A percentile compares a stretch with the other conserved stretches of the same genome.
These are phyloP conservation scores for Dicaeum eximium DNA, from an alignment of 2,113 vertebrate genomes.

Conservation along the genomic window DNA sequence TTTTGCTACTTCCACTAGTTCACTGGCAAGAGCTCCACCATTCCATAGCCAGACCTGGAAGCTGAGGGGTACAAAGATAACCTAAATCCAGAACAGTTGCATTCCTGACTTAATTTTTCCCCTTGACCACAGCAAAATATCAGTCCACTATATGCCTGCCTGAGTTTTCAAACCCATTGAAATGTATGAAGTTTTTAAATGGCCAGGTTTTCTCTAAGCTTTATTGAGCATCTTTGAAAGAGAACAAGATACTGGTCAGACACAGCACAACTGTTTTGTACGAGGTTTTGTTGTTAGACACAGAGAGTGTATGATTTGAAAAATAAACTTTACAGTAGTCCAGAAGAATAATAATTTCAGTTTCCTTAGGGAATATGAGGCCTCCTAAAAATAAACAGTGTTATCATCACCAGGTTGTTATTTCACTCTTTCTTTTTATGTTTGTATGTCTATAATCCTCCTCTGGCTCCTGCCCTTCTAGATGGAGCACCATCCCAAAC, in stretches of 20 bases:
- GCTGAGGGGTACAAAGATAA: background rate
- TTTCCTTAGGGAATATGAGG: background rate
- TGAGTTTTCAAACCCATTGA: background rate
- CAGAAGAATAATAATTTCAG: background rate
- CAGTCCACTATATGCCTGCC: background rate
- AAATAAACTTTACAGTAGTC: constrained; percentile 17
- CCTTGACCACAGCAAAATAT: background rate
- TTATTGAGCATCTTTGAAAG: background rate
- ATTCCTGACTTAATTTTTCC: background rate
- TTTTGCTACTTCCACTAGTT: background rate
- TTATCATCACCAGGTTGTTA: constrained; percentile 35
- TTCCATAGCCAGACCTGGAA: background rate
- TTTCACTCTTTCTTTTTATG: constrained; percentile 26
- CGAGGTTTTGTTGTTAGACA: background rate
- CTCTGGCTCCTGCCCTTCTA: constrained; percentile 15
- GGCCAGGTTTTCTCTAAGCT: background rate
- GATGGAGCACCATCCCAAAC: background rate
- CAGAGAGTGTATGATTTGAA: background rate
- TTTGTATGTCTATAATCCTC: background rate
- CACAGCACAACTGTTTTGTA: background rate
- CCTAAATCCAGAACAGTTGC: background rate
- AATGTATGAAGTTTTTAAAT: background rate
- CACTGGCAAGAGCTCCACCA: background rate
- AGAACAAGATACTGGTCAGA: background rate
- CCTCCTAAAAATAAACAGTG: constrained; percentile 35